Conservation (phyloP, 2,113 vertebrate species). For the Oncorhynchus mykiss region DNA sequence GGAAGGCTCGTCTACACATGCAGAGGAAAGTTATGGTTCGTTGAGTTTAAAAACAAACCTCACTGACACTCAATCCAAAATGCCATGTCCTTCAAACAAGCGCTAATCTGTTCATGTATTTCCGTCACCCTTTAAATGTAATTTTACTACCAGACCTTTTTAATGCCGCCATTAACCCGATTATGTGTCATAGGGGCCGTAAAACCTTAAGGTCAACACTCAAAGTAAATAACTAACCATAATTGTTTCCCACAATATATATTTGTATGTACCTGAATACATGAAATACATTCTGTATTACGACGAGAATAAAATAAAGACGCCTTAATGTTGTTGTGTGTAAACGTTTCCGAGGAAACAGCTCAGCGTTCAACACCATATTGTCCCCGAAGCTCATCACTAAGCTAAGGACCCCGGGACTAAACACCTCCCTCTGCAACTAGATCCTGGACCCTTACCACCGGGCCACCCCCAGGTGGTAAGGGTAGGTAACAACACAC, state of each 20-base stretch:
- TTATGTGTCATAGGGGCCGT: background rate
- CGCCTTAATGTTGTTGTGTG: background rate
- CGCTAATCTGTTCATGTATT: constrained; percentile 10
- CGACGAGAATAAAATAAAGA: background rate
- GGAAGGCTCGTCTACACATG: too few relatives aligned
- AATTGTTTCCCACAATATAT: background rate
- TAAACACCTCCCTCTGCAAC: too few relatives aligned
- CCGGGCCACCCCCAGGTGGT: too few relatives aligned
- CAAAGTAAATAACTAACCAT: background rate
- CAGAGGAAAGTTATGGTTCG: too few relatives aligned
- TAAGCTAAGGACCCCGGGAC: too few relatives aligned
- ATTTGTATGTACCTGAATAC: too few relatives aligned
- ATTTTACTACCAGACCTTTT: background rate
- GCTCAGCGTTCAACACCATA: too few relatives aligned
- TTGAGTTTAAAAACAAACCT: constrained; percentile 7
- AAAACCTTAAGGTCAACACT: background rate
- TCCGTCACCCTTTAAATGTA: background rate
- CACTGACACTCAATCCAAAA: constrained; percentile 6
- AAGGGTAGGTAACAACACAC: too few relatives aligned
- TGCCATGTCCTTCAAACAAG: constrained; percentile 13
- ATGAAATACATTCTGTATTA: too few relatives aligned
- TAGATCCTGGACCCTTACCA: too few relatives aligned
- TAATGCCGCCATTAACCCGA: background rate
- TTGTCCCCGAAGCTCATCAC: too few relatives aligned
- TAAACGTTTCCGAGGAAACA: background rate